A percentile compares a stretch with the other conserved stretches of the same genome.
phyloP scores from a whole-genome alignment of 92 coral and sea anemone genomes.

The Parazoanthus atlanticus region DNA sequence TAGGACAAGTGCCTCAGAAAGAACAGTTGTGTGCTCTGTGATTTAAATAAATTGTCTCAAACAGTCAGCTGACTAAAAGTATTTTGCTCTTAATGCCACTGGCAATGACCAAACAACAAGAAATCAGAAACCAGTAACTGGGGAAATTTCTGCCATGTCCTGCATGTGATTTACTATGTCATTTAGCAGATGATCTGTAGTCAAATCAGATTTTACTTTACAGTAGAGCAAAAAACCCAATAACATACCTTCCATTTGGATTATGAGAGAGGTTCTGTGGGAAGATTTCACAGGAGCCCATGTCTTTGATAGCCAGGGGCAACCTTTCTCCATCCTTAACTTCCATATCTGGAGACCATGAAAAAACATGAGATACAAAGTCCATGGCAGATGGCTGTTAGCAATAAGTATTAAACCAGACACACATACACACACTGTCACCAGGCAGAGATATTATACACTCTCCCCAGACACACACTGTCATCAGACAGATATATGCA shows the following conservation, averaged over 20 bases:
- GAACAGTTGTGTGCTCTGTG: too few species aligned
- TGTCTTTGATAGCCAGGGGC: constrained; percentile 94
- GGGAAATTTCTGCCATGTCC: too few species aligned
- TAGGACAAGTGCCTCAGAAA: too few species aligned
- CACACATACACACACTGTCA: too few species aligned
- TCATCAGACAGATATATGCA: too few species aligned
- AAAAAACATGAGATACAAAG: not conserved
- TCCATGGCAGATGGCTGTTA: not conserved
- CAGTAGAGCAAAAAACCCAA: not conserved
- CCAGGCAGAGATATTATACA: not conserved
- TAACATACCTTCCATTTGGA: constrained; percentile 95
- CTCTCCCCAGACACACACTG: not conserved
- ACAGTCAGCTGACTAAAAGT: too few species aligned
- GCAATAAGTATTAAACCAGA: too few species aligned
- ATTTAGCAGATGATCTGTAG: not conserved
- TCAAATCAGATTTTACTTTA: not conserved
- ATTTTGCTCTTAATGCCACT: too few species aligned
- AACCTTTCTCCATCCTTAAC: constrained; percentile 94
- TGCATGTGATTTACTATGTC: too few species aligned
- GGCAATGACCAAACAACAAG: too few species aligned
- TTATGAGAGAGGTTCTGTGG: constrained; percentile 92
- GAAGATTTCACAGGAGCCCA: constrained; percentile 99
- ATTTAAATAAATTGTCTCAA: too few species aligned
- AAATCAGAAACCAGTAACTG: too few species aligned
- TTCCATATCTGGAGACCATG: constrained; percentile 70